Base-by-base conservation (phyloP, 2,888 invertebrate genomes). In the Malachius bipustulatus region DNA sequence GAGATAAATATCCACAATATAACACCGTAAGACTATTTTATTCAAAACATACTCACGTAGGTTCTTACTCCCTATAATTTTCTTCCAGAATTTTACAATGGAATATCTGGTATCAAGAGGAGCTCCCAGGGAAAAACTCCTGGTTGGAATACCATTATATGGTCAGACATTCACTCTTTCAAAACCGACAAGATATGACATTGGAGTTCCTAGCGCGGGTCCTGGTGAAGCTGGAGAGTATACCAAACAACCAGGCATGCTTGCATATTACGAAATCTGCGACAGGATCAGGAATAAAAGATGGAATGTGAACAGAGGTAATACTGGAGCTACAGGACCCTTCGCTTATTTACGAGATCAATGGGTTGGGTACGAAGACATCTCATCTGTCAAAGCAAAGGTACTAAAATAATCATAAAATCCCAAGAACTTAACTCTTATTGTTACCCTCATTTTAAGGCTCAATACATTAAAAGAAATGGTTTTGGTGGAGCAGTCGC, bases 301-400 rank as follows among this genome's bases (percentile, higher is more conserved):
- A 14, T 85, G 83, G 83, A 68, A 66, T 36, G 71, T 71, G 0
- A 74, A 73, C n/a, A 64, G 69, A 31, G 63, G 62, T 39, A 44
- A 46, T 4, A 66, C 67, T 34, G 69, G 71, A 33, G 64, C 69
- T 1, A 73, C 75, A 19, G 82, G 80, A 2, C 88, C 90, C 0
- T 87, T 80, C 54, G 77, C 89, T 0, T 77, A 81, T 59, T 67
- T 71, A 4, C 74, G 75, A 28, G 77, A 84, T 49, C 89, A 91
- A 54, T 91, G 91, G 88, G 87, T 89, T 24, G 83, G 89, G 27
- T 93, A 77, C 53, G 93, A 93, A 54, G 84, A 89, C 59, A 66
- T 73, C 0, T 73, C 74, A 38, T 87, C 87, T 9, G 71, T 89
- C 10, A 73, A 69, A 39, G 73, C 74, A 45, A 87, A 87, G 64